phyloP scores from a whole-genome alignment of 2,888 invertebrate genomes.

The Drosophila greeni region DNA sequence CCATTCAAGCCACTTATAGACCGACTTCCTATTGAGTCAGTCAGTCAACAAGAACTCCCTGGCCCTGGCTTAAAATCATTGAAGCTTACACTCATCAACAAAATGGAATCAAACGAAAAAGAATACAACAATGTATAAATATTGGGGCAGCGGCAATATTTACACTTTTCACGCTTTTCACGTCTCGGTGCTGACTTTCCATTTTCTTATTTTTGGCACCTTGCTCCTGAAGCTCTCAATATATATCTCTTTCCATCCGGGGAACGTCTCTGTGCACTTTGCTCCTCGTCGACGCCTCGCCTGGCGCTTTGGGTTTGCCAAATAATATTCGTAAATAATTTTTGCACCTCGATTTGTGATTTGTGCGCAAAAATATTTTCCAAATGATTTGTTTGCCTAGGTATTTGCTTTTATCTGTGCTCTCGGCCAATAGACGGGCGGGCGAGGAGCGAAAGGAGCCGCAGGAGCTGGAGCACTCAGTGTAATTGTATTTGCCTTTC shows the following conservation, averaged over 20 bases:
- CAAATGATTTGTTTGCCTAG: slow-evolving; percentile 70
- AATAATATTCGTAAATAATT: slow-evolving; percentile 67
- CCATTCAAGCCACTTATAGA: slow-evolving; percentile 9
- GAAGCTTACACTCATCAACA: slow-evolving; percentile 43
- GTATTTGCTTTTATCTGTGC: slow-evolving; percentile 69
- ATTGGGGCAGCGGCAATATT: slow-evolving; percentile 63
- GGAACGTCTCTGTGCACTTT: slow-evolving; percentile 30
- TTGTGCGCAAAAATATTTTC: slow-evolving; percentile 64
- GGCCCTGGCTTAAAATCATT: slow-evolving; percentile 27
- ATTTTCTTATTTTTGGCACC: slow-evolving; percentile 37
- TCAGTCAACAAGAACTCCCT: slow-evolving; percentile 20
- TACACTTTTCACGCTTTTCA: slow-evolving; percentile 55
- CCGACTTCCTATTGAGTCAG: slow-evolving; percentile 10
- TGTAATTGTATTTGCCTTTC: slow-evolving; percentile 69
- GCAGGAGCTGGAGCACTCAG: slow-evolving; percentile 60
- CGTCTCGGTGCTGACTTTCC: slow-evolving; percentile 48
- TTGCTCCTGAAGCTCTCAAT: not conserved
- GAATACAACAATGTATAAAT: slow-evolving; percentile 52
- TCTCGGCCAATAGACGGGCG: slow-evolving; percentile 39
- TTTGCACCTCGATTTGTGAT: slow-evolving; percentile 68
- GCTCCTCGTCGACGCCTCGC: slow-evolving; percentile 24
- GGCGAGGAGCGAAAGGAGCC: not conserved
- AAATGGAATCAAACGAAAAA: slow-evolving; percentile 28
- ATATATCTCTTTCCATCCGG: slow-evolving; percentile 13
- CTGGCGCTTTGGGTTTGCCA: slow-evolving; percentile 41